Base-by-base conservation (phyloP, 2,888 invertebrate genomes). In the Nineta flava region DNA sequence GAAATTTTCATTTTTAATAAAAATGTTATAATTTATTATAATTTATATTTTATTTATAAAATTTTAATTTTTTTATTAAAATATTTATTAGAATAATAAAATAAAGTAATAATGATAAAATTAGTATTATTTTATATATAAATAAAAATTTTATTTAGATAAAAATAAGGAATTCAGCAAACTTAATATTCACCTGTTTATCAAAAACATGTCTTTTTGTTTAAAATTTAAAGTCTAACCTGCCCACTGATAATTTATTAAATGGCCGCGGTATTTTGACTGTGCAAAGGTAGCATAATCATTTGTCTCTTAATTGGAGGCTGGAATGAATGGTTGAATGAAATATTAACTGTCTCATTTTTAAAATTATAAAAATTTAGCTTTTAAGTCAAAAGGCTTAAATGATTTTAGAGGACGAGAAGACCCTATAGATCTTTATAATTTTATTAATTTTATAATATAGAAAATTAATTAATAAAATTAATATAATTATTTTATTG, bases 221-320 rank as follows among this genome's bases (percentile, higher is more conserved):
- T 55, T 57, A 67, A 68, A 68, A 74, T 80, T 68, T 73, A 74
- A 80, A 69, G 74, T 81, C 70, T 69, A 66, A 70, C 76, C 81
- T 83, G 82, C 81, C 76, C 81, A 76, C 74, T 83, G 83, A 78
- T 19, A 61, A 51, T 50, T 54, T 56, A 55, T 78, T 82, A 68
- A 83, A 83, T 77, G 76, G 82, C 81, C 76, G 82, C 81, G 75
- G 79, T 81, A 82, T 74, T 63, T 72, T 81, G 72, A 82, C 79
- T 75, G 80, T 82, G 75, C 80, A 74, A 82, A 82, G 79, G 81
- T 82, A 83, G 79, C 81, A 80, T 79, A 82, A 82, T 79, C 70
- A 79, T 71, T 83, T 76, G 81, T 79, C 75, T 80, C 73, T 82
- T 84, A 80, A 84, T 80, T 83, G 71, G 65, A 74, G 76, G 74